Base-by-base conservation (phyloP, 2,888 invertebrate genomes). In the Congeria kusceri region DNA sequence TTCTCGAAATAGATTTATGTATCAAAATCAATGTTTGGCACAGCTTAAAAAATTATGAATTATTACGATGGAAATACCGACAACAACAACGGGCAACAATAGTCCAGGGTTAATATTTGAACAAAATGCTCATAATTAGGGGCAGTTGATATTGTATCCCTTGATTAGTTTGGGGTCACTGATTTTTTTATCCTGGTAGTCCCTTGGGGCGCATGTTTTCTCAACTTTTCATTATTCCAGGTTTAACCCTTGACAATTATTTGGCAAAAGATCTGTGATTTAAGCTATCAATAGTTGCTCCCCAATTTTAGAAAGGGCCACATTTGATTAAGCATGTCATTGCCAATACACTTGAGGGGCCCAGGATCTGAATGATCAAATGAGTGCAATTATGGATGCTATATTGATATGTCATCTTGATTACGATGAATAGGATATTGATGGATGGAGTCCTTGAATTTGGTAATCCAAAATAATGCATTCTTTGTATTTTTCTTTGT, bases 161-260 rank as follows among this genome's bases (percentile, higher is more conserved):
- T 70, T 74, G 81, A 81, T 81, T 81, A 74, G 67, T 81, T 77
- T 49, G 29, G 81, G 77, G 81, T 77, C 77, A 74, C 28, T 70
- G 65, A 77, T 62, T 62, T 56, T 63, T 64, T 64, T 67, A 65
- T 66, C 63, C n/a, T 59, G 20, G 23, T 29, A 39, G 70, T 81
- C 81, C 77, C 81, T 32, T 46, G 64, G 77, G 81, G 70, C 74
- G 47, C 62, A 63, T 73, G 71, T 74, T 74, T 67, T 67, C 63
- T 39, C 67, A 57, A 58, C 61, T 63, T 32, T 74, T 66, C 66
- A 62, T 77, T 81, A 77, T 77, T 67, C 68, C 32, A 63, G 77
- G 63, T 72, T 81, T 81, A 81, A 81, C 81, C 81, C 74, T 46
- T 56, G 62, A 74, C 81, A 81, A 77, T 81, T 81, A 81, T 70